Evolutionary conservation across 2,113 vertebrate species (phyloP).

Genomic region (Amphiprion percula): DNA sequence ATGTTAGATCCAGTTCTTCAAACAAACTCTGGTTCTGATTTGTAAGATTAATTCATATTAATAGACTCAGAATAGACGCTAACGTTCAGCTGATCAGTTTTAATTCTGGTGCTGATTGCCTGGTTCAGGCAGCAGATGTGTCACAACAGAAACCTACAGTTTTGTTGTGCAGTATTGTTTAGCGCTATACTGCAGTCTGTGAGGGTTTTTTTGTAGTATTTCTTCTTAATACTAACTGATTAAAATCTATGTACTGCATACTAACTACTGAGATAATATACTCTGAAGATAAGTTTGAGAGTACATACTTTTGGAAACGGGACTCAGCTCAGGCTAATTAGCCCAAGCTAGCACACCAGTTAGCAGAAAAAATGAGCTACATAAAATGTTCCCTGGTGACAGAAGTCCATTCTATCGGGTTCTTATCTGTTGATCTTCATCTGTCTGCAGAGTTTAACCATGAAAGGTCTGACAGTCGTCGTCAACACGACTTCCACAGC

Average conservation of each 20-base stretch:
- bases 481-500: constrained; percentile 11
- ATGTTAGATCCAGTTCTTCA: constrained; percentile 11
- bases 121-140: not conserved
- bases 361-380: constrained; percentile 34
- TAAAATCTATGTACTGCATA: too few relatives aligned
- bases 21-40: not conserved
- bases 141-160: too few relatives aligned
- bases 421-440: not conserved
- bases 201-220: not conserved
- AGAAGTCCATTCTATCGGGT: not conserved
- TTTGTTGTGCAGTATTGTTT: too few relatives aligned
- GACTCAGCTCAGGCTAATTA: constrained; percentile 14
- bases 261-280: not conserved
- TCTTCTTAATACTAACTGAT: not conserved
- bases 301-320: not conserved
- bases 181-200: too few relatives aligned
- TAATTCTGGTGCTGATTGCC: not conserved
- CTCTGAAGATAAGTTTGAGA: not conserved
- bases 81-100: not conserved
- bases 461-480: constrained; percentile 38
- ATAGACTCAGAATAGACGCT: not conserved
- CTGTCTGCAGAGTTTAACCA: constrained; percentile 19
- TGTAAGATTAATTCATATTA: not conserved
- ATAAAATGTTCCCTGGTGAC: constrained; percentile 22
- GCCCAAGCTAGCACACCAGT: constrained; percentile 30